Conservation (phyloP, 2,888 invertebrate genomes). For the Opisthograptis luteolata region DNA sequence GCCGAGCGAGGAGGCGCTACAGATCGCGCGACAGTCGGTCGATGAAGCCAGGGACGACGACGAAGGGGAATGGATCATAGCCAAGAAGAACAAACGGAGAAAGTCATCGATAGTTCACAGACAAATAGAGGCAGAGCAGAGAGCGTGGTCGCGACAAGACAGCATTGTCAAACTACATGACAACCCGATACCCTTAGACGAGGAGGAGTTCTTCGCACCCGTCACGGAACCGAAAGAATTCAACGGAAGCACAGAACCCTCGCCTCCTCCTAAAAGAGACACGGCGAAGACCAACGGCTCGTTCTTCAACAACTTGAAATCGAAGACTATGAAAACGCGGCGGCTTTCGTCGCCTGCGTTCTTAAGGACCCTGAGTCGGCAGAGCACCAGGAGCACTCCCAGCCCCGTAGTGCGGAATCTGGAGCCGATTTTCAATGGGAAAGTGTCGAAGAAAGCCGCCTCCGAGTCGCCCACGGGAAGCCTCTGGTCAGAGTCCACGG, state of each 20-base stretch:
- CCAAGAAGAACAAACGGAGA: conserved; percentile 76
- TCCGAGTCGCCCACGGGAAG: conserved; percentile 78
- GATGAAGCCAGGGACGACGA: conserved; percentile 81
- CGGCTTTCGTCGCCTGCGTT: conserved; percentile 85
- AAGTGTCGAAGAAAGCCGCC: conserved; percentile 62
- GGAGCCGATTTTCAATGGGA: conserved; percentile 71
- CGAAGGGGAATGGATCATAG: conserved; percentile 76
- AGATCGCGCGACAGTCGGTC: conserved; percentile 84
- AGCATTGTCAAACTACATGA: conserved; percentile 72
- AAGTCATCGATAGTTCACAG: conserved; percentile 74
- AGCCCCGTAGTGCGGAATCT: conserved; percentile 64
- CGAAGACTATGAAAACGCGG: conserved; percentile 79
- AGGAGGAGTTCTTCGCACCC: conserved; percentile 81
- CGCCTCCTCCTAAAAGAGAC: conserved; percentile 56
- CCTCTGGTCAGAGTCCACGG: conserved; percentile 78
- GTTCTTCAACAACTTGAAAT: conserved; percentile 73
- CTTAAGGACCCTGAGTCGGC: conserved; percentile 82
- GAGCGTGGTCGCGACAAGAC: conserved; percentile 63
- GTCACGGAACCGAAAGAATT: conserved; percentile 75
- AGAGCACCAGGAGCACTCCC: conserved; percentile 72
- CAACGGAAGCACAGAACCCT: conserved; percentile 47
- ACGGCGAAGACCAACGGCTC: conserved; percentile 76
- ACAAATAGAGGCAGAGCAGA: conserved; percentile 67
- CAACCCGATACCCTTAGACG: conserved; percentile 82
- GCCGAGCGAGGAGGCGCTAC: conserved; percentile 90